Base-by-base conservation (phyloP, 2,113 vertebrate species). In the Macroglossus sobrinus region DNA sequence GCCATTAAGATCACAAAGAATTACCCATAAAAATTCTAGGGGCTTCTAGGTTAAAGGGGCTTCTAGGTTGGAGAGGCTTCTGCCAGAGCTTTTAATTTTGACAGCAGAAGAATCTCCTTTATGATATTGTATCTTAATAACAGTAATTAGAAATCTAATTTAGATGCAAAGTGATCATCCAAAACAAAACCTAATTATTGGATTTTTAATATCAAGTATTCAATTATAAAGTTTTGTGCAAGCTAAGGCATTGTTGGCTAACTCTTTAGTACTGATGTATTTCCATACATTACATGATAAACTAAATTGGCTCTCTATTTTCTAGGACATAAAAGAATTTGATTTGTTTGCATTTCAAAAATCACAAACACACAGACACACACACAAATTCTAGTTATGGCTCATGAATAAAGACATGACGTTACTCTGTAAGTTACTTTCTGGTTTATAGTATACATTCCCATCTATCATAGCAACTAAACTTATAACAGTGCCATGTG, bases 361-460 rank as follows among this genome's bases (percentile, higher is more conserved):
- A 71, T 81, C 63, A 45, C 8, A 24, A 9, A 26, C 57, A 59
- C 45, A 79, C 15, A 81, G 13, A 50, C 47, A 80, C 35, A 45
- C 5, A 43, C 6, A 59, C 16, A 81, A 64, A 84, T 95, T 66
- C 26, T 26, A 57, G 80, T 90, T 71, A 88, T 16, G 16, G 19
- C 63, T 76, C 71, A 66, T n/a, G 50, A 88, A 75, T 47, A 92
- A 28, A 96, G 40, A 92, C 61, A 96, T 50, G 87, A 53, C 33
- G 91, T 50, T 63, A 40, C 30, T 79, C 61, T 33, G 26, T 80
- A 43, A 87, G 63, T 6, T 63, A 91, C 19, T 89, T 75, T 59
- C 45, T 55, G 53, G 72, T 55, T 71, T 64, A 64, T 28, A 57
- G 22, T 38, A 35, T 1, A 68, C 24, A 43, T 87, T 89, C 28